Evolutionary conservation across 2,797 vertebrate genomes (phyloP), one percentile per base, ranked within the genome.

Genomic region (Molossus molossus): DNA sequence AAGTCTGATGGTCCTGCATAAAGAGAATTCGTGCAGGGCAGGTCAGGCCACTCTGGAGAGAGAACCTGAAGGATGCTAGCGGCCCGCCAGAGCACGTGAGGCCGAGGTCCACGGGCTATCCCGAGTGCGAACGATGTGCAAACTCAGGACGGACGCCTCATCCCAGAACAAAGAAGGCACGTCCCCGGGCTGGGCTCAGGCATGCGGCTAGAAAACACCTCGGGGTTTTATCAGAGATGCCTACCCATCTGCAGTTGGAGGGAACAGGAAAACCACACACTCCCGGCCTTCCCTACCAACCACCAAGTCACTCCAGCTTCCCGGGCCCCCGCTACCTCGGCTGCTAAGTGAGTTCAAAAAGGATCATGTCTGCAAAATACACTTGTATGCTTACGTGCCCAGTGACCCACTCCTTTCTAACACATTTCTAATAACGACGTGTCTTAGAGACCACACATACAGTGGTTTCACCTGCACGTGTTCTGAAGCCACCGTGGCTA

Each of bases 231-330:
- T 90, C 82, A 5, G 48, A 89, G 75, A 84, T 94, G 85, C 90
- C 90, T 94, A 90, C 40, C 69, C 93, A 86, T 86, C 84, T 96
- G 90, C 80, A 77, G 64, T 82, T 90, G 94, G 92, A 95, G 65
- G 89, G 90, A 83, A 89, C 89, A 57, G 91, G 60, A 87, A 90
- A 94, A 94, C 73, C 76, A 97, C 70, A 87, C 60, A 75, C 83
- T 73, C 55, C 79, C 69, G 77, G 58, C 65, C 94, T 91, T 85
- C 55, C 57, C 81, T 48, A 57, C 79, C 87, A 87, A 92, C 37
- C 58, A 58, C 82, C 70, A 80, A 87, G 81, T 77, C 83, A 64
- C 60, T 90, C 80, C 53, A 48, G 69, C 65, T 45, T 89, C 72
- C 72, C 5, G 29, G 77, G 9, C 50, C 79, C 88, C n/a, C 0